Percentiles rank a stretch among this genome's conserved stretches.
These are phyloP conservation scores for Adineta ricciae DNA, from an alignment of 2,888 invertebrate species.

Conservation along the genomic window DNA sequence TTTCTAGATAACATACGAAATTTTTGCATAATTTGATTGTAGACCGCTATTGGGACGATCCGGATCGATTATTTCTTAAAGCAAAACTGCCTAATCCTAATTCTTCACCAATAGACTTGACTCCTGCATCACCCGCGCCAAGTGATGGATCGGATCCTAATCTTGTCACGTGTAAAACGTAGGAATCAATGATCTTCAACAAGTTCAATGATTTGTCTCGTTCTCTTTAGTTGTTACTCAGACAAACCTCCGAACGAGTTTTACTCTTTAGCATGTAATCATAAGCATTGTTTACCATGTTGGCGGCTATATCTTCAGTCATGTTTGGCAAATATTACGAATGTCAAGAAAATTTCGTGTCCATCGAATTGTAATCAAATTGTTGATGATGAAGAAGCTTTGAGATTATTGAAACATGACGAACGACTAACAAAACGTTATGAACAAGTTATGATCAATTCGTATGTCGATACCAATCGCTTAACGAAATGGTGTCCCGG, in stretches of 20 bases:
- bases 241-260: not conserved
- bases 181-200: not conserved
- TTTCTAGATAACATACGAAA: not conserved
- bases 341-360: not conserved
- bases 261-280: conserved; percentile 70
- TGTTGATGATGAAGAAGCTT: conserved; percentile 18
- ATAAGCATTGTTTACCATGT: conserved; percentile 83
- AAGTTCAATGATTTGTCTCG: not conserved
- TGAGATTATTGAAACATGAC: conserved; percentile 63
- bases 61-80: not conserved
- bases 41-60: conserved; percentile 10
- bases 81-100: not conserved
- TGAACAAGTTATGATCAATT: conserved; percentile 91
- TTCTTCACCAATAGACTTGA: not conserved
- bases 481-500: not conserved
- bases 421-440: conserved; percentile 80
- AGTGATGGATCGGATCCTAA: not conserved
- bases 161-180: not conserved
- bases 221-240: not conserved
- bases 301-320: conserved; percentile 94
- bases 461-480: conserved; percentile 77
- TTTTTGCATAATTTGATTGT: not conserved
- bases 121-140: not conserved
- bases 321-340: conserved; percentile 60
- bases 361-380: conserved; percentile 21